Evolutionary conservation across 1,140 invertebrate genomes (phyloP).

Genomic region (Mercenaria mercenaria): DNA sequence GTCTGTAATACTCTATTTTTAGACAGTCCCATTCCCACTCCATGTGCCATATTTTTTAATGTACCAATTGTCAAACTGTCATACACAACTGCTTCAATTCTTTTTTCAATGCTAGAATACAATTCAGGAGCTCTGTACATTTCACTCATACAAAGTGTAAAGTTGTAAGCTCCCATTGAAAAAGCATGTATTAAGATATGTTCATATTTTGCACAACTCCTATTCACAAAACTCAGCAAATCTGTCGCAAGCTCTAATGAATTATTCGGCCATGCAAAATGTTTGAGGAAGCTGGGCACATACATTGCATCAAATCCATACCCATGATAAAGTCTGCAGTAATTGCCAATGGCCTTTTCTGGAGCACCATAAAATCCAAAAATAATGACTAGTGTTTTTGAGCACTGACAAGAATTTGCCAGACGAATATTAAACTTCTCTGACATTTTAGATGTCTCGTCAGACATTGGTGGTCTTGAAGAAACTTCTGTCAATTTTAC

Average conservation of each 20-base stretch:
- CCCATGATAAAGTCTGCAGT: constrained; percentile 5
- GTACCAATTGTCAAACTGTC: constrained; percentile 38
- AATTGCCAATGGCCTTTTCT: constrained; percentile 12
- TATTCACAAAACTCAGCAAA: constrained; percentile 14
- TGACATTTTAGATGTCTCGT: too few relatives aligned
- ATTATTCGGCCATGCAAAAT: constrained; percentile 58
- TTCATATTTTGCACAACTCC: neutral
- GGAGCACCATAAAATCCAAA: constrained; percentile 49
- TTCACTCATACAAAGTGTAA: constrained; percentile 28
- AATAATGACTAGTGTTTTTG: constrained; percentile 29
- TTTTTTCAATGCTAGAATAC: neutral
- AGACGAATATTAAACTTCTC: neutral
- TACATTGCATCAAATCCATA: constrained; percentile 36
- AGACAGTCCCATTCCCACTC: constrained; percentile 10
- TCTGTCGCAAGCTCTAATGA: neutral
- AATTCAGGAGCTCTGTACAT: constrained; percentile 20
- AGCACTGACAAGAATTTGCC: neutral
- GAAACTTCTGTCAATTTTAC: too few relatives aligned
- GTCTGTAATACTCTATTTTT: constrained; percentile 2
- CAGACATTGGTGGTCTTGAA: too few relatives aligned
- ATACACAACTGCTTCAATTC: constrained; percentile 36
- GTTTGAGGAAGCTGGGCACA: constrained; percentile 36
- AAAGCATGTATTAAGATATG: constrained; percentile 48
- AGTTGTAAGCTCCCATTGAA: constrained; percentile 61
- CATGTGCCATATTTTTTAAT: constrained; percentile 48